Evolutionary conservation across 2,113 vertebrate species (phyloP).

Genomic region (Hippocampus guttulatus): DNA sequence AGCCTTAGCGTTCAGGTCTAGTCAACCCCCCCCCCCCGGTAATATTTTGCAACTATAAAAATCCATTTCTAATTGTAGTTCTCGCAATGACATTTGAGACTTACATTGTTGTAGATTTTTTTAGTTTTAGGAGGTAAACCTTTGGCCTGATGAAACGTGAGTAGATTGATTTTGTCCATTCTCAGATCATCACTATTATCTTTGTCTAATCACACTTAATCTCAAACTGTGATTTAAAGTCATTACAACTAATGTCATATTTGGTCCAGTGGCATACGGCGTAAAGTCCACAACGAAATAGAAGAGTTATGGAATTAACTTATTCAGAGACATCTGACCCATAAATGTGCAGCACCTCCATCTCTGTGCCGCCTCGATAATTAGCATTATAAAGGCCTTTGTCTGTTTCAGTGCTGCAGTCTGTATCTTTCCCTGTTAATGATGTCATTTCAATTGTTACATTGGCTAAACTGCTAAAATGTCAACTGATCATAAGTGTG

Average conservation of each 20-base stretch:
- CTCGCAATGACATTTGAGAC: slow-evolving; percentile 43
- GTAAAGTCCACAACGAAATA: slow-evolving; percentile 24
- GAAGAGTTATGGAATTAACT: slow-evolving; percentile 27
- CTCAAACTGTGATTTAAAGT: slow-evolving; percentile 19
- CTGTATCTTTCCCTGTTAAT: slow-evolving; percentile 39
- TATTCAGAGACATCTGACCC: slow-evolving; percentile 19
- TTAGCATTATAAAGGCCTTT: slow-evolving; percentile 19
- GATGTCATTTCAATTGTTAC: slow-evolving; percentile 41
- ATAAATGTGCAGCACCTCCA: slow-evolving; percentile 21
- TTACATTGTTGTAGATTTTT: slow-evolving; percentile 27
- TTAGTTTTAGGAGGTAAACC: slow-evolving; percentile 42
- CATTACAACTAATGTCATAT: slow-evolving; percentile 40
- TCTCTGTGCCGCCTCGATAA: background rate
- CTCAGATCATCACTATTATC: slow-evolving; percentile 32
- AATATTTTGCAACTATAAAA: slow-evolving; percentile 20
- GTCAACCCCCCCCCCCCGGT: slow-evolving; percentile 7
- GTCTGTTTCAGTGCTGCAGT: slow-evolving; percentile 32
- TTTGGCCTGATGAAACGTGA: slow-evolving; percentile 44
- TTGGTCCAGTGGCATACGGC: slow-evolving; percentile 27
- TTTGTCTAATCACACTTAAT: slow-evolving; percentile 51
- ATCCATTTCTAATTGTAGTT: slow-evolving; percentile 39
- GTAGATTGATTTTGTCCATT: slow-evolving; percentile 47
- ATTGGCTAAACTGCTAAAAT: slow-evolving; percentile 50
- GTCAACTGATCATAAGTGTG: slow-evolving; percentile 56
- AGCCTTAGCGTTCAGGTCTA: slow-evolving; percentile 6